Conservation (phyloP, 2,797 vertebrate species). For the Hephaestus fuliginosus region DNA sequence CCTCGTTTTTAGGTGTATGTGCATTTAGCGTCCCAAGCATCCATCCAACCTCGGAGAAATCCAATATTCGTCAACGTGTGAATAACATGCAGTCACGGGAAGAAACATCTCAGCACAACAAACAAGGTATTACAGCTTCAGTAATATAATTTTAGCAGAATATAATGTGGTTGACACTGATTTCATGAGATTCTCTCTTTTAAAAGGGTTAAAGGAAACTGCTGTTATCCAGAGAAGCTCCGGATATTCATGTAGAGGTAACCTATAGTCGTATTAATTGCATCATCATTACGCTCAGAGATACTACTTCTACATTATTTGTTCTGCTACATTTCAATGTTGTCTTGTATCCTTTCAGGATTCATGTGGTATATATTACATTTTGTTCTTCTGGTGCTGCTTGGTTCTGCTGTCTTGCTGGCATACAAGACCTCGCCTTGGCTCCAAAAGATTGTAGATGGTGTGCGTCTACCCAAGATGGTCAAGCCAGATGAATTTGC, state of each 20-base stretch:
- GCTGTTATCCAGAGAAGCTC: constrained; percentile 38
- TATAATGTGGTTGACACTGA: neutral
- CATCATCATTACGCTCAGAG: neutral
- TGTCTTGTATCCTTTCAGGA: constrained; percentile 62
- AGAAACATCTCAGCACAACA: constrained; percentile 22
- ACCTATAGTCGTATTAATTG: neutral
- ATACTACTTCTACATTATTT: neutral
- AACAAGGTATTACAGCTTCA: constrained; percentile 70
- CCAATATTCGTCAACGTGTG: constrained; percentile 1
- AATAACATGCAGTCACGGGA: constrained; percentile 51
- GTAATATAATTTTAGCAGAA: neutral
- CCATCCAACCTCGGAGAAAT: constrained; percentile 3
- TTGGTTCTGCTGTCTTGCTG: constrained; percentile 39
- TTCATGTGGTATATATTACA: constrained; percentile 50
- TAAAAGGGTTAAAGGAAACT: constrained; percentile 55
- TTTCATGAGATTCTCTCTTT: constrained; percentile 24
- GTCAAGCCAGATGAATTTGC: constrained; percentile 79
- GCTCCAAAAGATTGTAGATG: constrained; percentile 1
- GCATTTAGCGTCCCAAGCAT: neutral
- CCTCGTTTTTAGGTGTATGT: constrained; percentile 38
- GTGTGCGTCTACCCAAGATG: constrained; percentile 7
- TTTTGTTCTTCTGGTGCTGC: constrained; percentile 57
- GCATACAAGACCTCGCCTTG: constrained; percentile 52
- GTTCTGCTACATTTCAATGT: neutral
- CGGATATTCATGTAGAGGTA: constrained; percentile 66